Evolutionary conservation across 2,888 invertebrate species (phyloP), one percentile per base, ranked within the genome.

Genomic region (Stegana nigrithorax): DNA sequence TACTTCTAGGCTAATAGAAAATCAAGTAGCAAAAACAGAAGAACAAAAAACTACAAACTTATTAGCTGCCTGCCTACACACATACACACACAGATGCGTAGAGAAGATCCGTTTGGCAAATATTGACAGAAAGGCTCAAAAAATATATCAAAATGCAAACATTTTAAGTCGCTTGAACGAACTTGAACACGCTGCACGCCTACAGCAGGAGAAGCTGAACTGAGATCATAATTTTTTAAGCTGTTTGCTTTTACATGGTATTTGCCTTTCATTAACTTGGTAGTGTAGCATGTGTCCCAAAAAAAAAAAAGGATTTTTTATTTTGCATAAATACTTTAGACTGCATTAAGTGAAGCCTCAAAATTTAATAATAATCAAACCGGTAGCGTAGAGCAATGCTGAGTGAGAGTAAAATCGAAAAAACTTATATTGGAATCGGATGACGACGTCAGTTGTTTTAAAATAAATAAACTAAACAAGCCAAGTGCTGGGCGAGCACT

Each of bases 201-300:
- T 39, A 14, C 2, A 8, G 39, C n/a, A 17, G 17, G 8, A n/a
- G 3, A 1, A 21, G 53, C 23, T 12, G 21, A 14, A 14, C 29
- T 56, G 71, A 66, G 67, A 72, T 78, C 74, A 75, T 74, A 74
- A 78, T 75, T 74, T 75, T 75, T 75, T 75, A 78, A 75, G 75
- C 78, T 75, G 78, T 75, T 75, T 75, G 62, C 76, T 26, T 27
- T 67, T 64, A 60, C 71, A 73, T 14, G 23, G 10, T 75, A 64
- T 75, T 75, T 75, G 72, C 73, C 39, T 75, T 75, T 75, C 75
- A 75, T 75, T 75, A 75, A 78, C 78, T n/a, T n/a, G n/a, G n/a
- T n/a, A n/a, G n/a, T 74, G 74, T 69, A 75, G 69, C 71, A 66
- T 69, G 63, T 53, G 62, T 64, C 25, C 23, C 21, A 26, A 59